Conservation (phyloP, 2,888 invertebrate genomes). For the Stomorhina lunata region DNA sequence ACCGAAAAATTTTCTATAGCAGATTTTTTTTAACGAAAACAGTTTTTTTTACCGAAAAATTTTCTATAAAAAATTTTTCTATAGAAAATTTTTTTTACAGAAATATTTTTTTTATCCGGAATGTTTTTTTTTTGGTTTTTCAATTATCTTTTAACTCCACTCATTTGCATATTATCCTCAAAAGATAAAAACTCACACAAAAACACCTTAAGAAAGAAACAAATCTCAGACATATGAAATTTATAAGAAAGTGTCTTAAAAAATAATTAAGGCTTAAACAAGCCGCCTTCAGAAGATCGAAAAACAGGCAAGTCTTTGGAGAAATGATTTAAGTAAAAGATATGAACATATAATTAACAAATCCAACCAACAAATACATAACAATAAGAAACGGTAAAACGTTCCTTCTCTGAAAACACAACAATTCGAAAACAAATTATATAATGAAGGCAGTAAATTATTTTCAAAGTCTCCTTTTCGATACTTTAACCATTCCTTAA, state of each 20-base stretch:
- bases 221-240: slow-evolving; percentile 29
- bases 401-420: neutral
- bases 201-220: slow-evolving; percentile 8
- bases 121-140: no score
- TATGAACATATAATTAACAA: slow-evolving; percentile 58
- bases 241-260: slow-evolving; percentile 21
- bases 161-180: slow-evolving; percentile 1
- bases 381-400: slow-evolving; percentile 45
- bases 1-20: no score
- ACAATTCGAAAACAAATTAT: slow-evolving; percentile 47
- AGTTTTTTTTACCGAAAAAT: no score
- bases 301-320: neutral
- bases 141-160: neutral
- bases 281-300: slow-evolving; percentile 7
- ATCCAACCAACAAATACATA: slow-evolving; percentile 22
- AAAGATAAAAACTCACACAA: neutral
- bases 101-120: no score
- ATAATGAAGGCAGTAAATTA: slow-evolving; percentile 48
- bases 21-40: no score
- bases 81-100: no score
- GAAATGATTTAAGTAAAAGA: slow-evolving; percentile 41
- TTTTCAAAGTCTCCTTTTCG: slow-evolving; percentile 43
- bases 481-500: slow-evolving; percentile 47
- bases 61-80: no score
- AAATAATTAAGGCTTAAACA: slow-evolving; percentile 40